A percentile compares a stretch with the other conserved stretches of the same genome.
Conservation (phyloP, 2,888 invertebrate species). For the Drosophila pseudotalamancana region DNA sequence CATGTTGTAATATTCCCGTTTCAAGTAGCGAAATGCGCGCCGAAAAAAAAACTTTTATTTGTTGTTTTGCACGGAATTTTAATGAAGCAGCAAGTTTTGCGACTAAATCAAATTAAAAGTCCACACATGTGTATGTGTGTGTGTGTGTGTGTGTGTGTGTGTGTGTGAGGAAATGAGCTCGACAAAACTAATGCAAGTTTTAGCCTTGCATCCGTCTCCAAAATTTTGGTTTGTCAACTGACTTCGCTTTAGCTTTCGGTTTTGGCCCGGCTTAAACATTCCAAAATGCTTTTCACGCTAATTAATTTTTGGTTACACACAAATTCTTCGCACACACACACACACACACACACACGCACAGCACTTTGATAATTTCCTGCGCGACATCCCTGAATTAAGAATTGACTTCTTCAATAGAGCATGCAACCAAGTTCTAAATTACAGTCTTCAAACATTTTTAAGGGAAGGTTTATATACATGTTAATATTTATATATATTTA, state of each 20-base stretch:
- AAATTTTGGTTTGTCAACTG: slow-evolving; percentile 47
- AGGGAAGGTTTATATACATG: too few species aligned
- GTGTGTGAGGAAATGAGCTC: slow-evolving; percentile 62
- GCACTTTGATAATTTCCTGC: slow-evolving; percentile 68
- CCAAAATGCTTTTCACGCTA: slow-evolving; percentile 82
- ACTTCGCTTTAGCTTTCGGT: too few species aligned
- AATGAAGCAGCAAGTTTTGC: slow-evolving; percentile 78
- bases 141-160: neutral
- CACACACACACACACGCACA: slow-evolving; percentile 13
- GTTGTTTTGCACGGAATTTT: slow-evolving; percentile 76
- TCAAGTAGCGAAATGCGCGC: slow-evolving; percentile 76
- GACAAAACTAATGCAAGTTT: slow-evolving; percentile 76
- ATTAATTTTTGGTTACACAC: slow-evolving; percentile 77
- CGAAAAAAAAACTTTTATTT: slow-evolving; percentile 71
- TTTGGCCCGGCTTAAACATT: slow-evolving; percentile 53
- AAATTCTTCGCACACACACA: slow-evolving; percentile 19
- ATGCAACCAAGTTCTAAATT: neutral
- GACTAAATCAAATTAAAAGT: slow-evolving; percentile 78
- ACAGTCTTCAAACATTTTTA: neutral
- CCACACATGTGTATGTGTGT: neutral
- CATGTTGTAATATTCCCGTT: slow-evolving; percentile 77
- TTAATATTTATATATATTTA: neutral
- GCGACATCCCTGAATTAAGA: slow-evolving; percentile 22
- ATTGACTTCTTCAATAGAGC: slow-evolving; percentile 16
- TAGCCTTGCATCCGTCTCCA: slow-evolving; percentile 39